These are phyloP conservation scores for Enteromius viviparus DNA, from an alignment of 2,797 vertebrate genomes.

Conservation along the genomic window DNA sequence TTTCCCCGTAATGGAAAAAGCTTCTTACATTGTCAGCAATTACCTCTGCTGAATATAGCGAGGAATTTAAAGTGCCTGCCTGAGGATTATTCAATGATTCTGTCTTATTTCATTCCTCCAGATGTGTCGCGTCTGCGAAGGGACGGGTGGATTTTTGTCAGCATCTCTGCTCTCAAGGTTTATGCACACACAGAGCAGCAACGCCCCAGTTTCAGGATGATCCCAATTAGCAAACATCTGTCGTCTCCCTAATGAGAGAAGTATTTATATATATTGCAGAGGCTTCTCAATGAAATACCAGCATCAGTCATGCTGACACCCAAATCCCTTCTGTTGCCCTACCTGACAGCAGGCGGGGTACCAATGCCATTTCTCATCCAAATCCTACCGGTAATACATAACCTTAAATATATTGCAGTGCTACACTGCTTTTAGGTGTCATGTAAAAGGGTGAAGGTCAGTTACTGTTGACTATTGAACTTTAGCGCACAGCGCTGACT, in stretches of 20 bases:
- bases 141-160: constrained; percentile 51
- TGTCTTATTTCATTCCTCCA: constrained; percentile 55
- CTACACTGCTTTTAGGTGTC: background rate
- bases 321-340: constrained; percentile 44
- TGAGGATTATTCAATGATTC: constrained; percentile 55
- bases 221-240: constrained; percentile 64
- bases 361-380: constrained; percentile 33
- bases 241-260: constrained; percentile 49
- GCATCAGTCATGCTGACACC: constrained; percentile 49
- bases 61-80: constrained; percentile 55
- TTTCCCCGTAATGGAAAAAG: constrained; percentile 58
- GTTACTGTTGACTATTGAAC: constrained; percentile 9
- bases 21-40: constrained; percentile 64
- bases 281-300: constrained; percentile 53
- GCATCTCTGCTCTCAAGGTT: constrained; percentile 36
- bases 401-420: constrained; percentile 7
- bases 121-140: constrained; percentile 56
- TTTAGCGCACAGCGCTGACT: background rate
- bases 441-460: background rate
- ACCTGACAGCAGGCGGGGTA: constrained; percentile 42
- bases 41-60: constrained; percentile 55
- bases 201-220: constrained; percentile 56
- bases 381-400: constrained; percentile 16
- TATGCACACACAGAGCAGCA: constrained; percentile 49
- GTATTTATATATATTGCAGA: constrained; percentile 55